phyloP scores from a whole-genome alignment of 2,113 vertebrate species.

The Uria aalge region DNA sequence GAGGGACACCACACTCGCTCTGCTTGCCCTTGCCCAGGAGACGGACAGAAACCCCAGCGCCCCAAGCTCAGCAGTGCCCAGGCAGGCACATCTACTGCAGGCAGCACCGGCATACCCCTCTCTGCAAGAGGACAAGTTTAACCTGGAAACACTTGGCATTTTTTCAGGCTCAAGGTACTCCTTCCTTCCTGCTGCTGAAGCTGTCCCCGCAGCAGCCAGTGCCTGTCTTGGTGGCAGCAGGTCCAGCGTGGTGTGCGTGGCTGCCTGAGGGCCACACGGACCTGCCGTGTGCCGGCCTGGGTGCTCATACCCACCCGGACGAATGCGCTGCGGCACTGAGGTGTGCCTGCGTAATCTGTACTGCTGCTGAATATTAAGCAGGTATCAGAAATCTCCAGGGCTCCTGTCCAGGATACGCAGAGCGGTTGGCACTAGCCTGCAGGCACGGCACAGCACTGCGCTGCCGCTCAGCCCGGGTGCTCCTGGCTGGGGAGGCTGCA shows the following conservation, averaged over 20 bases:
- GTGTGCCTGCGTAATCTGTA: neutral
- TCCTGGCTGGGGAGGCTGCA: neutral
- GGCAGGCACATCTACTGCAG: neutral
- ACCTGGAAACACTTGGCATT: neutral
- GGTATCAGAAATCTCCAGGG: neutral
- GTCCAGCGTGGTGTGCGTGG: neutral
- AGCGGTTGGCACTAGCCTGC: accelerated
- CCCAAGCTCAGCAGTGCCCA: neutral
- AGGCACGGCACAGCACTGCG: accelerated
- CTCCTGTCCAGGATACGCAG: neutral
- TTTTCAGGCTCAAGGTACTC: neutral
- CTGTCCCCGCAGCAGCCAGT: neutral
- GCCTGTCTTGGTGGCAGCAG: neutral
- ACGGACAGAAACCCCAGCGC: neutral
- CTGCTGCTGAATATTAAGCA: neutral
- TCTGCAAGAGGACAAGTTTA: neutral
- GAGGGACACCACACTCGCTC: neutral
- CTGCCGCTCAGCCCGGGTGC: accelerated
- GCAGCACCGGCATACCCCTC: neutral
- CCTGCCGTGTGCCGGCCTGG: accelerated
- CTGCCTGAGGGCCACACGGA: neutral
- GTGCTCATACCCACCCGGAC: neutral
- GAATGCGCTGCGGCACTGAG: neutral
- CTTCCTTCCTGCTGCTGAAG: neutral
- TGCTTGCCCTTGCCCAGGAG: neutral